phyloP scores from a whole-genome alignment of 2,797 vertebrate genomes.

The Chloroceryle inda region DNA sequence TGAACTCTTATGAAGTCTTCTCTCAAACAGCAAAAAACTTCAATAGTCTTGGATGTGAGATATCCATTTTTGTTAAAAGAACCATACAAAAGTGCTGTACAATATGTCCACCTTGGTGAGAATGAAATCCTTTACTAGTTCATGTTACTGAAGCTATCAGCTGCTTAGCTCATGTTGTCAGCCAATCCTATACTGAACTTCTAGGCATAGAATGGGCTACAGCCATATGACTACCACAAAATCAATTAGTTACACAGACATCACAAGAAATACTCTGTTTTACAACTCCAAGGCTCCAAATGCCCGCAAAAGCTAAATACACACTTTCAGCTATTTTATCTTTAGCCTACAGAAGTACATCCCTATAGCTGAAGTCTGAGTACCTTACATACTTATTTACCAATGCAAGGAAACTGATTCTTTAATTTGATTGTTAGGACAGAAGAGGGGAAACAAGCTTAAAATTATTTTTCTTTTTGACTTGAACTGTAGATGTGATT shows the following conservation, averaged over 20 bases:
- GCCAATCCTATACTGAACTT: neutral
- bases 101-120: neutral
- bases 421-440: no score
- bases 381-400: neutral
- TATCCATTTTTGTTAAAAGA: neutral
- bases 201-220: neutral
- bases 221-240: neutral
- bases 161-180: neutral
- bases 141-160: neutral
- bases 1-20: neutral
- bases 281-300: neutral
- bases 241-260: neutral
- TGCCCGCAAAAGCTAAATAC: neutral
- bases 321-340: neutral
- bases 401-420: no score
- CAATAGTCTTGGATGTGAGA: neutral
- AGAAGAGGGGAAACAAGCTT: neutral
- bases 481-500: neutral
- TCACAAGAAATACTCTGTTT: neutral
- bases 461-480: neutral
- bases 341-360: neutral
- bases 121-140: neutral
- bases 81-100: neutral
- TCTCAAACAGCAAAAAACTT: neutral
- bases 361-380: neutral